Evolutionary conservation across 1,140 invertebrate species (phyloP), one percentile per base, ranked within the genome.

Genomic region (Drosophila busckii): DNA sequence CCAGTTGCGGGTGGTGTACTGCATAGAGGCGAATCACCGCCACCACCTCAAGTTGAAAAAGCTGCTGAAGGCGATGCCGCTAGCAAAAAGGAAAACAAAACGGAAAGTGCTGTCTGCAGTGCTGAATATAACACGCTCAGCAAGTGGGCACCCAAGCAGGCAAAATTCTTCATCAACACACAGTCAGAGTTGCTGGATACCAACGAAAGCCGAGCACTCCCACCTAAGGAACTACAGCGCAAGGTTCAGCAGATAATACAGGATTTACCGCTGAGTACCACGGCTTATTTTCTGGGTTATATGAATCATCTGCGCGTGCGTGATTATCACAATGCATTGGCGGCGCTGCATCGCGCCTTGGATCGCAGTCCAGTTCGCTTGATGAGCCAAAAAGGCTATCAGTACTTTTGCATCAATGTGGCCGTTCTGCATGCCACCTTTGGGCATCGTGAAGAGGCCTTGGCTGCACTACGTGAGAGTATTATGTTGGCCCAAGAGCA

Each of bases 271-370:
- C 92, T 95, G 38, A 92, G 94, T 84, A 92, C 94, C 6, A 95
- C 96, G 89, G 93, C 94, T 92, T 95, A 97, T 90, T 97, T 95
- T 84, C 88, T 98, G 17, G 95, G 94, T 71, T 98, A 96, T 84
- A 88, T 98, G 65, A 98, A 97, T 87, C 96, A 93, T 73, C 87
- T 97, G 26, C 89, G 96, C 17, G 91, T 96, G 2, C 94, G 94
- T 73, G 96, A 98, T 86, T 95, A 95, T 85, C 94, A 93, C 78
- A 95, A 94, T 1, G 93, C 96, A 0, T 85, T 96, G 45, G 92
- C 95, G 64, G 94, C 93, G 61, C 88, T 97, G 0, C 94, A 95
- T 88, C 93, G 96, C 68, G 95, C 94, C 78, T 95, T 96, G 83
- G 95, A 97, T 86, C 90, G 94, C 49, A 91, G 91, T 35, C 89